These are phyloP conservation scores for Notarius quadriscutis DNA, from an alignment of 2,113 vertebrate species.

Conservation along the genomic window DNA sequence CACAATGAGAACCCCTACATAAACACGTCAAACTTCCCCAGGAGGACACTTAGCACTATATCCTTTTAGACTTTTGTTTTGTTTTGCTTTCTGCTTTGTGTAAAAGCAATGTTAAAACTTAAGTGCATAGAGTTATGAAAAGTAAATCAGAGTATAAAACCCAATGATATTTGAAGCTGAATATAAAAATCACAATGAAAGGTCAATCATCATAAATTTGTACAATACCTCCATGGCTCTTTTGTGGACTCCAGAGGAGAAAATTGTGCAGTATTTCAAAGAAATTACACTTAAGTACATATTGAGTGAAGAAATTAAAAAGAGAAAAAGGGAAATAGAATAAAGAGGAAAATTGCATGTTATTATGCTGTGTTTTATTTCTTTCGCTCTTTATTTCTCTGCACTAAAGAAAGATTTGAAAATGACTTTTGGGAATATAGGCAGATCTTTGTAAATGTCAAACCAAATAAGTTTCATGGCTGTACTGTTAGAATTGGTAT, in stretches of 20 bases:
- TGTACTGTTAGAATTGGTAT: slow-evolving; percentile 39
- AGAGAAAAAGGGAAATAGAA: not conserved
- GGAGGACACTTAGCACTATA: slow-evolving; percentile 37
- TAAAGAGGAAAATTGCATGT: slow-evolving; percentile 13
- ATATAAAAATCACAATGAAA: slow-evolving; percentile 31
- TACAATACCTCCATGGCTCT: not conserved
- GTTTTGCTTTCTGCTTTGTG: not conserved
- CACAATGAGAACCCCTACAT: slow-evolving; percentile 37
- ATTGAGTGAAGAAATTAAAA: slow-evolving; percentile 4
- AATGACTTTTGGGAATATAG: slow-evolving; percentile 25
- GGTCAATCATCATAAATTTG: slow-evolving; percentile 9
- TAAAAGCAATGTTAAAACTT: slow-evolving; percentile 27
- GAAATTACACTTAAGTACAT: slow-evolving; percentile 36
- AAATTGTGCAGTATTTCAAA: slow-evolving; percentile 27
- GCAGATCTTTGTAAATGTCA: slow-evolving; percentile 45
- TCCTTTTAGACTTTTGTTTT: too few relatives aligned
- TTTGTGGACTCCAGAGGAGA: slow-evolving; percentile 28
- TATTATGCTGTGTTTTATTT: slow-evolving; percentile 20
- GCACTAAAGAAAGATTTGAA: slow-evolving; percentile 29
- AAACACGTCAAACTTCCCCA: slow-evolving; percentile 49
- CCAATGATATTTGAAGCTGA: slow-evolving; percentile 13
- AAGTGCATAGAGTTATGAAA: not conserved
- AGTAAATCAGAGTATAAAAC: slow-evolving; percentile 33
- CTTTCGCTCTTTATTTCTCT: not conserved
- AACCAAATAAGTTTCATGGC: slow-evolving; percentile 41